phyloP scores from a whole-genome alignment of 1,140 invertebrate genomes.

The Diorhabda sublineata region DNA sequence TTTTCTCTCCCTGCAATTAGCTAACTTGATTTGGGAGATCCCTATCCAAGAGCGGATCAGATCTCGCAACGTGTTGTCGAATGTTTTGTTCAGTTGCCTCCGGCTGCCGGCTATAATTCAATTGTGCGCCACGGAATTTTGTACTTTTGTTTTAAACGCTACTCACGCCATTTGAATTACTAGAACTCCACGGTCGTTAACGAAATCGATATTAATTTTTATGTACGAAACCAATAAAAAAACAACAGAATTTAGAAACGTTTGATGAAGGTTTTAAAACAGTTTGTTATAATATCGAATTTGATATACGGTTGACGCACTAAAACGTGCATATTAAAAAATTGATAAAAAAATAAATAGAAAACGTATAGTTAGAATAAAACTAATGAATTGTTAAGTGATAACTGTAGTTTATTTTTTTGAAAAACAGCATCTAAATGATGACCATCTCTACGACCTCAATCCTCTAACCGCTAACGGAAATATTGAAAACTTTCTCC shows the following conservation, averaged over 20 bases:
- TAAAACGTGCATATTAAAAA: too few species aligned
- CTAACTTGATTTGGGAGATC: conserved; percentile 49
- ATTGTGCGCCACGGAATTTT: conserved; percentile 34
- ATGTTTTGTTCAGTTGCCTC: conserved; percentile 45
- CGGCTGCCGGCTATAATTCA: conserved; percentile 30
- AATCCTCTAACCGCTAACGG: too few species aligned
- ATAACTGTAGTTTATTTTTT: too few species aligned
- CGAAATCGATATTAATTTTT: conserved; percentile 20
- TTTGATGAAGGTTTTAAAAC: too few species aligned
- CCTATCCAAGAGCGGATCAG: conserved; percentile 42
- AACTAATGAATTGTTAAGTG: too few species aligned
- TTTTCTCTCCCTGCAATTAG: conserved; percentile 44
- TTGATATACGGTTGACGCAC: too few species aligned
- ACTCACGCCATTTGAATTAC: conserved; percentile 28
- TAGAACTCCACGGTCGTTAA: conserved; percentile 19
- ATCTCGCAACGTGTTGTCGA: conserved; percentile 47
- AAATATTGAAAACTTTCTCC: too few species aligned
- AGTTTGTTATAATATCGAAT: too few species aligned
- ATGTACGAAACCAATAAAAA: neutral
- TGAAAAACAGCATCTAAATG: too few species aligned
- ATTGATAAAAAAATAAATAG: too few species aligned
- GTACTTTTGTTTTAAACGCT: conserved; percentile 35
- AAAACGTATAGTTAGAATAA: too few species aligned
- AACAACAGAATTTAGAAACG: neutral
- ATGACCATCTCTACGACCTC: too few species aligned